A percentile compares a stretch with the other conserved stretches of the same genome.
Conservation (phyloP, 1,140 invertebrate genomes). For the Bombus haemorrhoidalis region DNA sequence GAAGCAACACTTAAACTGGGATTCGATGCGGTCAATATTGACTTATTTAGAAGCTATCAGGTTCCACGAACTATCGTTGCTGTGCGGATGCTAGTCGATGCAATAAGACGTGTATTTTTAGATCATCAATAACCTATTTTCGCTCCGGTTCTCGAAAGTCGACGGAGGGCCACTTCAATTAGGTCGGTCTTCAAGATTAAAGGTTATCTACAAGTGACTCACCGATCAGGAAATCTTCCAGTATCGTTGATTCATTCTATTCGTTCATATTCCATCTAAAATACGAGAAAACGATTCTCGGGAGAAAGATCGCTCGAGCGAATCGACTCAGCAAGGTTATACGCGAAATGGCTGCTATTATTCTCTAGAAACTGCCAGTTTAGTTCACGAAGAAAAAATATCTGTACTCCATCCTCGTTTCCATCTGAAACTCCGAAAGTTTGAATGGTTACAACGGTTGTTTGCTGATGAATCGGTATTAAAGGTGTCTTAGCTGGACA, state of each 20-base stretch:
- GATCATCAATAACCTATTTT: neutral
- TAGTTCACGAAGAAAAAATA: neutral
- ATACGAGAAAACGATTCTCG: neutral
- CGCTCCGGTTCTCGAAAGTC: too few relatives aligned
- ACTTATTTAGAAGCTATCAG: neutral
- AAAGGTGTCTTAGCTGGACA: too few relatives aligned
- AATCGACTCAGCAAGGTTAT: neutral
- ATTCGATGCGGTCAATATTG: neutral
- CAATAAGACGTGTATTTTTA: neutral
- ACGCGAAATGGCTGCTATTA: too few relatives aligned
- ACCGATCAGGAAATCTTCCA: neutral
- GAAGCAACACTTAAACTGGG: neutral
- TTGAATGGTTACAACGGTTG: too few relatives aligned
- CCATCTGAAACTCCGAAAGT: too few relatives aligned
- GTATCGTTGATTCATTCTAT: constrained; percentile 1
- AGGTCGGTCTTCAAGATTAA: neutral
- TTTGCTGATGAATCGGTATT: too few relatives aligned
- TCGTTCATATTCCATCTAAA: neutral
- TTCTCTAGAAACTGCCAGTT: neutral
- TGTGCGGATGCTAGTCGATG: neutral
- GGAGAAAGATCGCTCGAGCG: neutral
- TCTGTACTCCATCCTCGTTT: neutral
- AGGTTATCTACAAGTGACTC: constrained; percentile 20
- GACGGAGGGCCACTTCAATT: neutral
- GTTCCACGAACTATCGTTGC: neutral